Evolutionary conservation across 2,888 invertebrate species (phyloP).

Genomic region (Conchocele bisecta): DNA sequence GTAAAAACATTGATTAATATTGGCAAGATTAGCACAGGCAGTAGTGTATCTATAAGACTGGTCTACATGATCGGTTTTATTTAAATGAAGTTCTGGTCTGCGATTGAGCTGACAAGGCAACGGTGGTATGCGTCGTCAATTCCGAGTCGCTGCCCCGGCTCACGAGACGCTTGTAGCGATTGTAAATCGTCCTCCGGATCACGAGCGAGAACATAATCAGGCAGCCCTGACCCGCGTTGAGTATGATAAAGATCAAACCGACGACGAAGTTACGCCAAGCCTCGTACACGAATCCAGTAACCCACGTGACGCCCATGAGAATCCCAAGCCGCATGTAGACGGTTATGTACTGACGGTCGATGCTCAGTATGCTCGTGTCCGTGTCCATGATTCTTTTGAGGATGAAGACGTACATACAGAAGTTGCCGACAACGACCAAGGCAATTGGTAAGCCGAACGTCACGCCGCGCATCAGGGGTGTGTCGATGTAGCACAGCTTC

Average conservation of each 20-base stretch:
- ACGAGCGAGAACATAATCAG: constrained; percentile 44
- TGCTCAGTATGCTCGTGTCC: background rate
- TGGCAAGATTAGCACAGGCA: too few species aligned
- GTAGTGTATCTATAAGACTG: too few species aligned
- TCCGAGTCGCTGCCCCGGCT: too few species aligned
- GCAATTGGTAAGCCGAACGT: constrained; percentile 30
- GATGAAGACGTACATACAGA: constrained; percentile 24
- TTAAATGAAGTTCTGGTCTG: too few species aligned
- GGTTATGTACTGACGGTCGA: background rate
- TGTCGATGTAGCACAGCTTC: constrained; percentile 30
- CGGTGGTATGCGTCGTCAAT: too few species aligned
- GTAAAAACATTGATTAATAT: too few species aligned
- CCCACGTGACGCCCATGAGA: constrained; percentile 44
- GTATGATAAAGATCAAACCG: constrained; percentile 24
- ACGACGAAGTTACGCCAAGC: constrained; percentile 8
- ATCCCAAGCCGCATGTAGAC: constrained; percentile 30
- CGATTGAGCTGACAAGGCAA: too few species aligned
- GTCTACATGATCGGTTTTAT: too few species aligned
- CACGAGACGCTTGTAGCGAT: too few species aligned
- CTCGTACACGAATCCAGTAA: constrained; percentile 39
- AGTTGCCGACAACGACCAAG: constrained; percentile 24
- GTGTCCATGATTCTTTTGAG: constrained; percentile 6
- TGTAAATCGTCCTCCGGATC: too few species aligned
- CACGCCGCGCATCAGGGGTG: constrained; percentile 6
- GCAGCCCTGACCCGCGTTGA: constrained; percentile 42